phyloP scores from a whole-genome alignment of 2,113 vertebrate genomes.

The Mesitornis unicolor region DNA sequence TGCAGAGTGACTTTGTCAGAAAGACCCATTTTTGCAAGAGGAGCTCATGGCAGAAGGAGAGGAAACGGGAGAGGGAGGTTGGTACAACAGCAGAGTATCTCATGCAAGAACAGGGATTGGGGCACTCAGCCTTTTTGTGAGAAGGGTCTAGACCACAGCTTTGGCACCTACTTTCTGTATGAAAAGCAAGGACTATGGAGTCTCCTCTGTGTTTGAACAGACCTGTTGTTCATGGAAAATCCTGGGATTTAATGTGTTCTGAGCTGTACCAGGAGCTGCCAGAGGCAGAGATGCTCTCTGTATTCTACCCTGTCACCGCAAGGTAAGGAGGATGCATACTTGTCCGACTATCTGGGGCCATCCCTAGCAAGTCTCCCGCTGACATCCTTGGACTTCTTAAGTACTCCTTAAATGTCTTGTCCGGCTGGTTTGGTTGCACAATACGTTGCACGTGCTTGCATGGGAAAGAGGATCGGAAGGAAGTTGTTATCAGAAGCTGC shows the following conservation, averaged over 20 bases:
- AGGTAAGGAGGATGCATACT: neutral
- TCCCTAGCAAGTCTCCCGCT: neutral
- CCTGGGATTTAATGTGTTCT: neutral
- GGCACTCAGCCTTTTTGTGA: neutral
- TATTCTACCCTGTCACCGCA: neutral
- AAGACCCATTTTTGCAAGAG: neutral
- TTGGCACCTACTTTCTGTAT: neutral
- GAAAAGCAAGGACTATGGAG: neutral
- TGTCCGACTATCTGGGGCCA: neutral
- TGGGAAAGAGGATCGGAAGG: conserved; percentile 26
- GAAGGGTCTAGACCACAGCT: neutral
- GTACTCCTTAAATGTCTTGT: neutral
- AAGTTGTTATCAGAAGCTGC: conserved; percentile 15
- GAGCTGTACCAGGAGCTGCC: neutral
- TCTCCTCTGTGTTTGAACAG: neutral
- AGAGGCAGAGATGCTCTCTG: neutral
- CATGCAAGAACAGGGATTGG: neutral
- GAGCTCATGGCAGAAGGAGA: neutral
- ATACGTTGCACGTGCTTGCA: neutral
- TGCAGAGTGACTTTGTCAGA: neutral
- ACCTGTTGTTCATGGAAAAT: neutral
- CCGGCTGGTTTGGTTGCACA: conserved; percentile 29
- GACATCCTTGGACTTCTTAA: neutral
- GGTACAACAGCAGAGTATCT: neutral
- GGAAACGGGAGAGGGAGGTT: neutral